Percentiles rank a stretch among this genome's conserved stretches.
Conservation (phyloP, 2,888 invertebrate species). For the Trichogramma evanescens region DNA sequence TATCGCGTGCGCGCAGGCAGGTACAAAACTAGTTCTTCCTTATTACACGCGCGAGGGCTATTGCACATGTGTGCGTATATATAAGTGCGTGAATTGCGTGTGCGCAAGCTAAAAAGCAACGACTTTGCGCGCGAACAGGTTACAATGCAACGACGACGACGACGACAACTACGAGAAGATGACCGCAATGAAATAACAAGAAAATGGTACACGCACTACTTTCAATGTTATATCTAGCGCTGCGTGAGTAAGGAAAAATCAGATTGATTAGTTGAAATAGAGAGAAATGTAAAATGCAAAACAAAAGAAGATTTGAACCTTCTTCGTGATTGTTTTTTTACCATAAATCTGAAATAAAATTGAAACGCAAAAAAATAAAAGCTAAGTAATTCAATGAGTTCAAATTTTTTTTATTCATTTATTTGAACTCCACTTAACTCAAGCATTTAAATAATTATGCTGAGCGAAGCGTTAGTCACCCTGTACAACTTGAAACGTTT, state of each 20-base stretch:
- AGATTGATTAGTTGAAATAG: not conserved
- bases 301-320: not conserved
- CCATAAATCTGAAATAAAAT: not conserved
- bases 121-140: conserved; percentile 12
- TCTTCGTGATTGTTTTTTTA: too few relatives aligned
- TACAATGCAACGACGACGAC: conserved; percentile 5
- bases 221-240: not conserved
- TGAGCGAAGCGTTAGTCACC: too few relatives aligned
- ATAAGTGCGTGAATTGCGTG: conserved; percentile 1
- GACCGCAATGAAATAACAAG: conserved; percentile 1
- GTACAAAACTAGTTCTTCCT: too few relatives aligned
- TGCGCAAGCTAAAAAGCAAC: not conserved
- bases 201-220: conserved; percentile 16
- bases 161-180: not conserved
- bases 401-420: too few relatives aligned
- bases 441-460: too few relatives aligned
- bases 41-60: too few relatives aligned
- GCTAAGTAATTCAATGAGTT: not conserved
- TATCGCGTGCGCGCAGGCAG: too few relatives aligned
- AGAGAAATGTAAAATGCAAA: conserved; percentile 9
- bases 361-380: not conserved
- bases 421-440: too few relatives aligned
- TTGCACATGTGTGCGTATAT: not conserved
- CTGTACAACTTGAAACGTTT: too few relatives aligned
- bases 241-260: not conserved